phyloP scores from a whole-genome alignment of 2,113 vertebrate species.

The Trematocara marginatum region DNA sequence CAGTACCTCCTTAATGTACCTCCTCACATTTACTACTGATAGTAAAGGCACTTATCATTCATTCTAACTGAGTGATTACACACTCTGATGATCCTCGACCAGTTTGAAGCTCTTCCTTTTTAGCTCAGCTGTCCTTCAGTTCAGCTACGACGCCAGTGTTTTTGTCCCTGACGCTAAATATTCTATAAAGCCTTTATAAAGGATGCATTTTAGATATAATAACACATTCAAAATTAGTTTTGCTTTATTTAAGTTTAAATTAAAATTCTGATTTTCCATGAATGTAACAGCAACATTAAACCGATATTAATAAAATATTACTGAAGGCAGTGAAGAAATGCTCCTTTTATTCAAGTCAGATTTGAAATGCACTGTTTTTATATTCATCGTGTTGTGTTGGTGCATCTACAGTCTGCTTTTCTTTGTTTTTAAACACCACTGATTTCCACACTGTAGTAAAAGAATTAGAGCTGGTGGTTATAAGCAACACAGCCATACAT shows the following conservation, averaged over 20 bases:
- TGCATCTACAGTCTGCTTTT: neutral
- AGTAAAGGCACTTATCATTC: neutral
- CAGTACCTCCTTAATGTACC: neutral
- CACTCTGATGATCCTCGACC: neutral
- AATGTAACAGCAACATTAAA: neutral
- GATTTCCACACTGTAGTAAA: neutral
- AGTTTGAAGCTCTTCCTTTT: neutral
- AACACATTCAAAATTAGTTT: neutral
- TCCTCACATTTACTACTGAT: neutral
- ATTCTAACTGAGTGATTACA: neutral
- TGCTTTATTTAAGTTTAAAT: neutral
- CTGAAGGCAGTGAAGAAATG: neutral
- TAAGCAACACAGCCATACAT: neutral
- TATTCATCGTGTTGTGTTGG: neutral
- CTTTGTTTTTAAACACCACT: fast-evolving
- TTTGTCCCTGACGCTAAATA: neutral
- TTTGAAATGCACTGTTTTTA: neutral
- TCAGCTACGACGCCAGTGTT: neutral
- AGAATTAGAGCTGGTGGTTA: neutral
- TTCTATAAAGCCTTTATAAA: neutral
- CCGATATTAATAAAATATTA: neutral
- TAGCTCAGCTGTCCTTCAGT: neutral
- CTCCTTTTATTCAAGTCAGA: neutral
- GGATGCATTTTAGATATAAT: neutral
- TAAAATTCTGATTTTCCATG: neutral